Evolutionary conservation across 2,113 vertebrate species (phyloP), one percentile per base, ranked within the genome.

Genomic region (Mionectes macconnelli): DNA sequence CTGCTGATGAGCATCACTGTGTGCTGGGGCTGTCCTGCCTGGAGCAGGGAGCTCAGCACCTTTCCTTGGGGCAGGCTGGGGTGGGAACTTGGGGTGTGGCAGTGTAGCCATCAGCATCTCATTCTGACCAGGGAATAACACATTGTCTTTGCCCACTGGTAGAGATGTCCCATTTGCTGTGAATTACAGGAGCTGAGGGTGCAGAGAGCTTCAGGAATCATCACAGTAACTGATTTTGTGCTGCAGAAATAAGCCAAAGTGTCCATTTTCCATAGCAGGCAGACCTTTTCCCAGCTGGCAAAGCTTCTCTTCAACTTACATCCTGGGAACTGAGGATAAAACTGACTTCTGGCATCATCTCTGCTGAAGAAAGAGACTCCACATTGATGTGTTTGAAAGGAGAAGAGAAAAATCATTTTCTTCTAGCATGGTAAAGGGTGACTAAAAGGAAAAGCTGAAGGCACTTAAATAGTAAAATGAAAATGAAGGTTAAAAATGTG

Each of bases 401-500:
- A 55, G 28, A 44, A 63, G 63, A 72, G 87, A 60, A 68, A 92
- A 79, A 85, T 62, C 0, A 60, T 80, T 91, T 76, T 60, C 35
- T 40, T 68, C 68, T 64, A 39, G 45, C 21, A 7, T 12, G 20
- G 50, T 10, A 70, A 81, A 82, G 64, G 37, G 24, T 40, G 45
- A 69, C 40, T 66, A 53, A 94, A 59, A 53, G 64, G 59, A 69
- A 89, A 44, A n/a, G 78, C 81, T 57, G 87, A 74, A 68, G 72
- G 53, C 42, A 35, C 25, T 63, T 75, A 55, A 76, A 76, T 68
- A 89, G 55, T 47, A 42, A 86, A 84, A 35, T 25, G 47, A 83
- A 94, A 91, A 88, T 8, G 52, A 83, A 89, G 63, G 39, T 68
- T 89, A 47, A 77, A 84, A 50, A 37, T 12, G 11, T 30, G 18